phyloP scores from a whole-genome alignment of 2,797 vertebrate genomes.

The Notoglanidium macrostoma region DNA sequence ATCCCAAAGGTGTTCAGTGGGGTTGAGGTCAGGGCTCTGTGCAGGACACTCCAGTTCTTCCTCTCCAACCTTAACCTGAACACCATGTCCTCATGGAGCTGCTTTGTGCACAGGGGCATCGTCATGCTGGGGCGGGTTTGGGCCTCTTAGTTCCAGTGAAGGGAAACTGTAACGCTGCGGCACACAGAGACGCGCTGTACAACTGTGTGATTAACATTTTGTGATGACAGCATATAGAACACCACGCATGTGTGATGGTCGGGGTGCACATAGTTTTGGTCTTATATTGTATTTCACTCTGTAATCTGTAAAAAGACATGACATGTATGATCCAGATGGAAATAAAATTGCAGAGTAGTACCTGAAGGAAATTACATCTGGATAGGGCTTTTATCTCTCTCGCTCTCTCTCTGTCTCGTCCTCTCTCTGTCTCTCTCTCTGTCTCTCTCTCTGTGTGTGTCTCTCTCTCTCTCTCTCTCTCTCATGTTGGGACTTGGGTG shows the following conservation, averaged over 20 bases:
- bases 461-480: slow-evolving; percentile 77
- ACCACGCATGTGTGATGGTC: background rate
- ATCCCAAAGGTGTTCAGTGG: background rate
- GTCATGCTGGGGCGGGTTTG: background rate
- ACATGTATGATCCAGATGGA: background rate
- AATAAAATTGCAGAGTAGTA: background rate
- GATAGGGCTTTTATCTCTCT: slow-evolving; percentile 66
- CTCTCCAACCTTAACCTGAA: background rate
- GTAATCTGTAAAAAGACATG: background rate
- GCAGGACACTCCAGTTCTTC: background rate
- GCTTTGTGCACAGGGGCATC: background rate
- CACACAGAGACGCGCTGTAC: background rate
- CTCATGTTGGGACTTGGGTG: slow-evolving; percentile 68
- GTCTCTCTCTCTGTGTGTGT: slow-evolving; percentile 68
- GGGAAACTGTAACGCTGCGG: background rate
- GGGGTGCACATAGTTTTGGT: background rate
- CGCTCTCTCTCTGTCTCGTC: slow-evolving; percentile 69
- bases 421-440: slow-evolving; percentile 77
- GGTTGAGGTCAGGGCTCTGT: background rate
- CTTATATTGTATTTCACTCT: background rate
- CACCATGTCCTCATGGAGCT: background rate
- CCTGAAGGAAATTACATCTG: background rate
- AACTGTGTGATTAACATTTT: background rate
- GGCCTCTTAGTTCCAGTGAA: background rate
- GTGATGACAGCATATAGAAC: background rate